Evolutionary conservation across 2,797 vertebrate genomes (phyloP), one percentile per base, ranked within the genome.

Genomic region (Octomys mimax): DNA sequence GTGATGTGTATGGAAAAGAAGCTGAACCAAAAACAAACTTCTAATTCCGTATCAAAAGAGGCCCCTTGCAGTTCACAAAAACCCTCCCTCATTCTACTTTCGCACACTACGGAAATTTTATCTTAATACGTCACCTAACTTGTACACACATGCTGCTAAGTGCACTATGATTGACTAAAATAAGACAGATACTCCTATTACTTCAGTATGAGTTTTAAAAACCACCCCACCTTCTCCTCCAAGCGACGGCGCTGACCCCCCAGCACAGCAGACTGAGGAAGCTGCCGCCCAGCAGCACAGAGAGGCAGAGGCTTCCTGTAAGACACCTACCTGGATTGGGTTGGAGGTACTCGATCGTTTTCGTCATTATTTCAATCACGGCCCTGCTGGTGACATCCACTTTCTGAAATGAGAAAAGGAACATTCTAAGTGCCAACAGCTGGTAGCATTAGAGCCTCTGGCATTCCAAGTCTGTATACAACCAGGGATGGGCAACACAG

Each of bases 281-380:
- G 26, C 0, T 10, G 42, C 80, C 52, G 13, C 2, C 42, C 87
- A 94, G 0, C 31, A 22, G 78, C 42, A 5, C 42, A 42, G 42
- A 42, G 42, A 42, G 42, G 4, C 4, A 4, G 5, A 42, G 42
- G 42, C 42, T 42, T 52, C 2, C 73, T 1, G 33, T 26, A 89
- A 93, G 36, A 52, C 4, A 49, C 64, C 33, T 99, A 99, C 99
- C 99, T 99, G 99, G 99, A 97, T 99, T 99, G 31, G 99, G 99
- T 98, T 99, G 99, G 98, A 99, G 99, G 98, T 99, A 99, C 97
- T 99, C 99, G 24, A 99, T 99, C 31, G 99, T 99, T 98, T 99
- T 99, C 85, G 99, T 99, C 98, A 99, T 99, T 98, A 99, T 99
- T 98, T 99, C 99, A 98, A 99, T 61, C 97, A 99, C 99, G 14